Evolutionary conservation across 2,888 invertebrate genomes (phyloP).

Genomic region (Tachina fera): DNA sequence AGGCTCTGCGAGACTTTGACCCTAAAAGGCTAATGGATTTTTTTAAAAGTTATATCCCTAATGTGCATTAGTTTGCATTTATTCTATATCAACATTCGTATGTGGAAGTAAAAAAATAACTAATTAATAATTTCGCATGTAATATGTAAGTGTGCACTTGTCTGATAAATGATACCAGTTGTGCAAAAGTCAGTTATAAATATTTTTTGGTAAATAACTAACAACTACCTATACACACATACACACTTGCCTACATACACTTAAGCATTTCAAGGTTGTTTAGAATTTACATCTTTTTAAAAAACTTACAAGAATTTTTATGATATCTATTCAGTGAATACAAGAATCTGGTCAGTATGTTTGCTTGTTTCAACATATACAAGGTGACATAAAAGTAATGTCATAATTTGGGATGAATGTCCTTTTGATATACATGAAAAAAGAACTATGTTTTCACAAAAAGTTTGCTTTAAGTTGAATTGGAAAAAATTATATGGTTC

Average conservation of each 20-base stretch:
- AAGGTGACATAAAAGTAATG: too few species aligned
- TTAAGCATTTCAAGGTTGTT: constrained; percentile 26
- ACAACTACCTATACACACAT: background rate
- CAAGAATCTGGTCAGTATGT: background rate
- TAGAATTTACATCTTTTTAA: constrained; percentile 35
- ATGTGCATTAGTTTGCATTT: background rate
- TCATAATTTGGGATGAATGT: too few species aligned
- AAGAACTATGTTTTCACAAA: too few species aligned
- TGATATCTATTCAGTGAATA: background rate
- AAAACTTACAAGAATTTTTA: constrained; percentile 27
- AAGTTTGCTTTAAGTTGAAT: too few species aligned
- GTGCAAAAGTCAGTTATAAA: background rate
- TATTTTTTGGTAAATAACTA: background rate
- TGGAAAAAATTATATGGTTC: too few species aligned
- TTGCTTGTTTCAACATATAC: too few species aligned
- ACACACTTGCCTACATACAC: background rate
- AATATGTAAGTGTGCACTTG: constrained; percentile 3
- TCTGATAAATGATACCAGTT: constrained; percentile 3
- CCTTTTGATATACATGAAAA: too few species aligned
- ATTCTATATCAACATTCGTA: background rate
- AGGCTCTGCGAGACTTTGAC: too few species aligned
- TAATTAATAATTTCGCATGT: constrained; percentile 35
- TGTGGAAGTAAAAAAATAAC: constrained; percentile 23
- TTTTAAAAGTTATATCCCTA: background rate
- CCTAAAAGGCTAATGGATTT: too few species aligned